phyloP scores from a whole-genome alignment of 2,113 vertebrate species.

The Alectura lathami region DNA sequence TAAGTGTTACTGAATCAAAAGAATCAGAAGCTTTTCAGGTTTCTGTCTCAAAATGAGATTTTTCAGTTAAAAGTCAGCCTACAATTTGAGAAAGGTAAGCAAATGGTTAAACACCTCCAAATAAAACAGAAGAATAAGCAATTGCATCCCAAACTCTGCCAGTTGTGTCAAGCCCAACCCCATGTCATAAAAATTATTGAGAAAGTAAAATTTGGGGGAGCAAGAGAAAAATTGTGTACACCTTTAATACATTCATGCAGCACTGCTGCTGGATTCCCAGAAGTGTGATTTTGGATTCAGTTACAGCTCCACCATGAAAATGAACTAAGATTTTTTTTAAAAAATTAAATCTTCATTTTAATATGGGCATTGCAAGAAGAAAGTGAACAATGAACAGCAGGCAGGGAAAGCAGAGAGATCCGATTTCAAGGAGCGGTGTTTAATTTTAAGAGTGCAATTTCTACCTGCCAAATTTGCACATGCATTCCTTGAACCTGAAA shows the following conservation, averaged over 20 bases:
- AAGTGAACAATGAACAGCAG: not conserved
- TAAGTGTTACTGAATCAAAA: not conserved
- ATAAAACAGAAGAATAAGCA: not conserved
- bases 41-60: not conserved
- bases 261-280: not conserved
- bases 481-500: not conserved
- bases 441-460: not conserved
- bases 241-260: not conserved
- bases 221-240: not conserved
- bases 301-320: not conserved
- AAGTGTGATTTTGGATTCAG: not conserved
- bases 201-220: not conserved
- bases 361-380: not conserved
- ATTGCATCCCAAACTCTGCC: not conserved
- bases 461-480: constrained; percentile 28
- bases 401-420: constrained; percentile 1
- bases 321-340: not conserved
- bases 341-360: not conserved
- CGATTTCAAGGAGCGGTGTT: not conserved
- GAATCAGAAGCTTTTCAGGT: not conserved
- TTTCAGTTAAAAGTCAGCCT: not conserved
- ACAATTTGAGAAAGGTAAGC: not conserved
- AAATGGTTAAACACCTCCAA: not conserved
- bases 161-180: not conserved
- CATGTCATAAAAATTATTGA: not conserved